Conservation (phyloP, 2,888 invertebrate species). For the Tetanocera ferruginea region DNA sequence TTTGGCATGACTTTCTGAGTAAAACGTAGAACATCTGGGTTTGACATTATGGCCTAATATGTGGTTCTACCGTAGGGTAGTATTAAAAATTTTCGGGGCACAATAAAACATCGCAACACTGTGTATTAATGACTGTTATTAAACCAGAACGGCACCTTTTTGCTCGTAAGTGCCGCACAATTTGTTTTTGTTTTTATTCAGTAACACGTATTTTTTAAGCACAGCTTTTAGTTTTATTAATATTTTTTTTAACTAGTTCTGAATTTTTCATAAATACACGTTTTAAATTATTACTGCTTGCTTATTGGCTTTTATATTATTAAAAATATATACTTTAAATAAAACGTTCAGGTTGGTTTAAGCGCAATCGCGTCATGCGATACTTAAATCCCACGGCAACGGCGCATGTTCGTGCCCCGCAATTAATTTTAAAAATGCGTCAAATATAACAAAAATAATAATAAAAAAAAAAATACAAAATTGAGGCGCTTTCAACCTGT, state of each 20-base stretch:
- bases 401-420: neutral
- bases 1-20: too few relatives aligned
- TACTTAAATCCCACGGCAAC: constrained; percentile 9
- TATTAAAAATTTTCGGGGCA: neutral
- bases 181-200: neutral
- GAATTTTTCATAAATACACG: neutral
- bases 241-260: neutral
- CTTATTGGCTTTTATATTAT: neutral
- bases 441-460: neutral
- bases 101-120: neutral
- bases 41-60: too few relatives aligned
- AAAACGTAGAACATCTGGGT: too few relatives aligned
- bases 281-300: neutral
- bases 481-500: constrained; percentile 8
- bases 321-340: neutral
- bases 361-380: constrained; percentile 2
- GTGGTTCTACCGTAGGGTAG: too few relatives aligned
- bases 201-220: neutral
- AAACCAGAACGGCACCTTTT: too few relatives aligned
- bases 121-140: neutral
- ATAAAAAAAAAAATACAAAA: neutral
- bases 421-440: neutral
- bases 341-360: neutral
- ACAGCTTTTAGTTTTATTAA: neutral
- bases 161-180: neutral